Percentiles rank a stretch among this genome's conserved stretches.
These are phyloP conservation scores for Melanchra persicariae DNA, from an alignment of 2,888 invertebrate species.

Conservation along the genomic window DNA sequence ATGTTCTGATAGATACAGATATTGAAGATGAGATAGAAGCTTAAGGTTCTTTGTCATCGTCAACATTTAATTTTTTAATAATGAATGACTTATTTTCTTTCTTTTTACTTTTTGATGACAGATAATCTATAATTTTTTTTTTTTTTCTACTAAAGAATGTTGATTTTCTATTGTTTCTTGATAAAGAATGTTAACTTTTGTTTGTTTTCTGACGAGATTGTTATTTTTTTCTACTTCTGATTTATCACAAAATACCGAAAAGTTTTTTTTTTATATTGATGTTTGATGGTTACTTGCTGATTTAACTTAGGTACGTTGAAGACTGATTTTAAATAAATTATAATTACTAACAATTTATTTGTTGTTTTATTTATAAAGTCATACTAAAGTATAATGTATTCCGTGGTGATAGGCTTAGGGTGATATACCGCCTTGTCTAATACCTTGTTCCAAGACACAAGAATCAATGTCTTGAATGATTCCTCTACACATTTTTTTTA, in stretches of 20 bases:
- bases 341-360: constrained; percentile 12
- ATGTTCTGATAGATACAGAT: constrained; percentile 12
- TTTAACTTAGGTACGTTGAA: neutral
- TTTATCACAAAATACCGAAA: neutral
- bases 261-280: neutral
- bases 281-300: neutral
- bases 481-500: neutral
- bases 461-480: neutral
- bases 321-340: constrained; percentile 13
- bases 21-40: constrained; percentile 13
- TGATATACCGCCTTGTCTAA: neutral
- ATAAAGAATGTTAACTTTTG: neutral
- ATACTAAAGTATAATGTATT: neutral
- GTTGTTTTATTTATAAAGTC: constrained; percentile 10
- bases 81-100: neutral
- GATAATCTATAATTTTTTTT: neutral
- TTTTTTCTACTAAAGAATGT: neutral
- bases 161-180: neutral
- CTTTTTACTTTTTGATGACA: neutral
- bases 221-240: constrained; percentile 4
- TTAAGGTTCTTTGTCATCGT: neutral
- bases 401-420: neutral
- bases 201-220: constrained; percentile 1
- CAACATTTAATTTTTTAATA: too few relatives aligned
- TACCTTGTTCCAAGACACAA: constrained; percentile 9